A percentile compares a stretch with the other conserved stretches of the same genome.
Conservation (phyloP, 2,113 vertebrate species). For the cattle (Bos taurus) region DNA sequence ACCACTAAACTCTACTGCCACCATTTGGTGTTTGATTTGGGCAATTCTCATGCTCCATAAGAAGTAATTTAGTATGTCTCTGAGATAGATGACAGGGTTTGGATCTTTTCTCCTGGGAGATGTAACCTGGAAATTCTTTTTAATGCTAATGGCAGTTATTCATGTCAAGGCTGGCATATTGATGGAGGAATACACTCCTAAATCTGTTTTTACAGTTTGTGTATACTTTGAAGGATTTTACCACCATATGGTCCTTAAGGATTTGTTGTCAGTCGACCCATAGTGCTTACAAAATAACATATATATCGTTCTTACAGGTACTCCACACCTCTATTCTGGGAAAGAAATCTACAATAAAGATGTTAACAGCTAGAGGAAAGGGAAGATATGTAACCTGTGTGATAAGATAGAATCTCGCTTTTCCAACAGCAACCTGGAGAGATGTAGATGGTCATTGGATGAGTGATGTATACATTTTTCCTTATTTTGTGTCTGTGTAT, state of each 20-base stretch:
- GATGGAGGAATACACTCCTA: constrained; percentile 35
- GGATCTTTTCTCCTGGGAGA: constrained; percentile 59
- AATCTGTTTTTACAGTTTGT: constrained; percentile 66
- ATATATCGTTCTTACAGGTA: background rate
- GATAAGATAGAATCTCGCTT: background rate
- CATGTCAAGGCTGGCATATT: constrained; percentile 43
- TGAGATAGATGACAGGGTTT: constrained; percentile 47
- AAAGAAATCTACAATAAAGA: constrained; percentile 21
- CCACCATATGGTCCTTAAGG: constrained; percentile 24
- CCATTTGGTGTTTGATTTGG: constrained; percentile 50
- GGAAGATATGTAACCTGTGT: background rate
- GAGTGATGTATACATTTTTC: background rate
- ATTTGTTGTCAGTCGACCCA: constrained; percentile 35
- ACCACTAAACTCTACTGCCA: constrained; percentile 39
- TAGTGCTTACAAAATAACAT: constrained; percentile 17
- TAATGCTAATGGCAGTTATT: constrained; percentile 58
- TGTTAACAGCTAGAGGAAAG: background rate
- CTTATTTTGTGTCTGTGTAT: background rate
- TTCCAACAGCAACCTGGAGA: background rate
- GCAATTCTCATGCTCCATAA: constrained; percentile 36
- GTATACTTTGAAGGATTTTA: constrained; percentile 43
- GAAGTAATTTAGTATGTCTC: constrained; percentile 59
- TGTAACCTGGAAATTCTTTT: constrained; percentile 65
- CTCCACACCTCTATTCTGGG: background rate
- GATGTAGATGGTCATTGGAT: background rate